Conservation (phyloP, 2,797 vertebrate genomes). For the Mormyrus proboscirostris region DNA sequence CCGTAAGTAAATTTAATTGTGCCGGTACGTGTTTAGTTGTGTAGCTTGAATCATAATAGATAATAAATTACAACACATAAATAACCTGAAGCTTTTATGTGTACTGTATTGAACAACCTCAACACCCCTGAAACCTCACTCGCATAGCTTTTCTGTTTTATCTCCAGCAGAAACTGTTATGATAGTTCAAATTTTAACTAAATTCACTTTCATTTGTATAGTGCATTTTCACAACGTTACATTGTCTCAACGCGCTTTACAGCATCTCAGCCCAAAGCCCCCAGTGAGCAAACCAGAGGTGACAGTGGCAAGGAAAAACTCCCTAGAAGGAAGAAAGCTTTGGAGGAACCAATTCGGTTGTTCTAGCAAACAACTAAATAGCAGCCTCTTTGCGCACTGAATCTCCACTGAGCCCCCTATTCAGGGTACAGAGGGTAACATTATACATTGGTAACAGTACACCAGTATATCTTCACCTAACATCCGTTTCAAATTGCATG, state of each 20-base stretch:
- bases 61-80: not conserved
- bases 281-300: not conserved
- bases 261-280: not conserved
- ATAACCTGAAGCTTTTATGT: not conserved
- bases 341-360: not conserved
- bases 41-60: not conserved
- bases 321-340: not conserved
- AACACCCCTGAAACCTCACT: not conserved
- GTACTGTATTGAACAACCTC: not conserved
- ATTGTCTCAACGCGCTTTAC: not conserved
- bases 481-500: constrained; percentile 17
- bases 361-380: not conserved
- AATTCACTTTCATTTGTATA: not conserved
- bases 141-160: not conserved
- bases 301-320: not conserved
- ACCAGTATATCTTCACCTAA: not conserved
- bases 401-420: not conserved
- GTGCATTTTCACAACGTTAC: not conserved
- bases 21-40: not conserved
- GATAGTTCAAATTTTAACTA: not conserved
- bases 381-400: constrained; percentile 8
- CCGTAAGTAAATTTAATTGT: not conserved
- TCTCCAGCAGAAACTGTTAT: not conserved
- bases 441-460: constrained; percentile 17
- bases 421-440: constrained; percentile 18